Base-by-base conservation (phyloP, 1,140 invertebrate species). In the Ceratitis capitata region DNA sequence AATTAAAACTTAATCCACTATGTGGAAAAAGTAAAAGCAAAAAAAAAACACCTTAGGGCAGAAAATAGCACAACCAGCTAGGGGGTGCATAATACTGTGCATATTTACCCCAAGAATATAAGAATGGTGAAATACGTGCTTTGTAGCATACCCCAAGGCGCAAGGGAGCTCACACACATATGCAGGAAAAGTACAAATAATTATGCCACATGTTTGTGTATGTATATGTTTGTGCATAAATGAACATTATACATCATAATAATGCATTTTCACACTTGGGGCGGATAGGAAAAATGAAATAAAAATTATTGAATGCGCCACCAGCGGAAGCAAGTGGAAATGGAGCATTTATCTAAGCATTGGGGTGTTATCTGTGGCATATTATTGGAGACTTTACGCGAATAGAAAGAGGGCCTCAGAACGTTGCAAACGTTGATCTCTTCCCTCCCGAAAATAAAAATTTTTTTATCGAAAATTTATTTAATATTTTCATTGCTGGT, bases 401-500 rank as follows among this genome's bases (percentile, higher is more conserved):
- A 45, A 26, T 78, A 4, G 42, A 26, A 4, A 39, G 64, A 5
- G 32, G 1, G 64, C 6, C 32, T 69, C n/a, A n/a, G n/a, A n/a
- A 26, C 42, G 32, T 16, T 19, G 26, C 1, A 39, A 45, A 47
- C 23, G 42, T 47, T 12, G 9, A 47, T 16, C 69, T 61, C 14
- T 14, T 16, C 35, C 6, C 69, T 23, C 3, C 35, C n/a, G n/a
- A n/a, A n/a, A n/a, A 23, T 69, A 9, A 19, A 78, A 45, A 0
- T n/a, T n/a, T n/a, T n/a, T n/a, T n/a, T n/a, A 2, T 61, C 42
- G 0, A 78, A n/a, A 42, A 45, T 78, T 78, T 78, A 78, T 19
- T 78, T 45, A 78, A 78, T 78, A 78, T 47, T 78, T 78, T 78
- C 39, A 47, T 78, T 45, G 69, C 35, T n/a, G 10, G 69, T 78